phyloP scores from a whole-genome alignment of 2,113 vertebrate species.

The Hippoglossus stenolepis region DNA sequence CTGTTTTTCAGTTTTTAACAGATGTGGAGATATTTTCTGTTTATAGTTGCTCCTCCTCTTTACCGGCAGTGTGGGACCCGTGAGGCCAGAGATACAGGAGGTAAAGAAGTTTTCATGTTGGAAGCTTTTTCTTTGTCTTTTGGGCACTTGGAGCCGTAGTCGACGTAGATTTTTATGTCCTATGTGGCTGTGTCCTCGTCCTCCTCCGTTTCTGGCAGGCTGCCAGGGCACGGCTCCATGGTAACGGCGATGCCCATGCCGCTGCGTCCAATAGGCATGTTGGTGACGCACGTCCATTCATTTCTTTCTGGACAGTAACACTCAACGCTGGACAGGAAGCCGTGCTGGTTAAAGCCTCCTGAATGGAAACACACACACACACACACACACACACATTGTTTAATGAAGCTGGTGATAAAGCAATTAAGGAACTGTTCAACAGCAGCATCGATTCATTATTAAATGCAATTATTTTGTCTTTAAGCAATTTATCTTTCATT shows the following conservation, averaged over 20 bases:
- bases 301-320: constrained; percentile 81
- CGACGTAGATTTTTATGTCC: not conserved
- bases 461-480: not conserved
- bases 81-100: not conserved
- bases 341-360: constrained; percentile 86
- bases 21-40: constrained; percentile 3
- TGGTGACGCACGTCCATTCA: constrained; percentile 78
- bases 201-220: constrained; percentile 72
- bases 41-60: not conserved
- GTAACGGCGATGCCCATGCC: constrained; percentile 87
- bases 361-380: constrained; percentile 6
- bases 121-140: constrained; percentile 6
- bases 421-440: not conserved
- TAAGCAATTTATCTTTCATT: not conserved
- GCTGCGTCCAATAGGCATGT: constrained; percentile 82
- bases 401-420: constrained; percentile 9
- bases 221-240: constrained; percentile 87
- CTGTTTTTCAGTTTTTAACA: constrained; percentile 1
- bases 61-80: not conserved
- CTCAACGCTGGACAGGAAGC: constrained; percentile 85
- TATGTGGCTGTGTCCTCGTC: constrained; percentile 53
- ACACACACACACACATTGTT: not conserved
- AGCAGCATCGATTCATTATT: not conserved
- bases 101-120: constrained; percentile 1
- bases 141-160: not conserved